These are phyloP conservation scores for Hydropsyche betteni DNA, from an alignment of 2,888 invertebrate species.

Conservation along the genomic window DNA sequence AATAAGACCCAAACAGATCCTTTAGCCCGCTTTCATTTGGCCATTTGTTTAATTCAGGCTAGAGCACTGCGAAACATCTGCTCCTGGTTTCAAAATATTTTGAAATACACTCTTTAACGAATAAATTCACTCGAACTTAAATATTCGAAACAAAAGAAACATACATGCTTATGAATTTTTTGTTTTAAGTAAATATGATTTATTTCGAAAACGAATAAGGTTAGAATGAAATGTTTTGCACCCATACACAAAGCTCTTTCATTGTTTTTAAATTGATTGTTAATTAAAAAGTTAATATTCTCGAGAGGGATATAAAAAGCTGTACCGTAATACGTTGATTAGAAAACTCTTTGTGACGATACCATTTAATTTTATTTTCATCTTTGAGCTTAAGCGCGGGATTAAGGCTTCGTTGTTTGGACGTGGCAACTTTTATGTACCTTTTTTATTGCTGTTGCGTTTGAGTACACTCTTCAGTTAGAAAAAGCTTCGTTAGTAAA, in stretches of 20 bases:
- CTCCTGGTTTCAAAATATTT: conserved; percentile 4
- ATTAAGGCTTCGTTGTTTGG: conserved; percentile 22
- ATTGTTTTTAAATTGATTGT: background rate
- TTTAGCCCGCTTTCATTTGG: conserved; percentile 6
- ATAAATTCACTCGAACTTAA: no score
- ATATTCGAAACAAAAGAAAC: background rate
- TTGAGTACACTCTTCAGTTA: conserved; percentile 2
- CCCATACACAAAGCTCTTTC: background rate
- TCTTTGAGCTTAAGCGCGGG: conserved; percentile 21
- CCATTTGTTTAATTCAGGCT: conserved; percentile 10
- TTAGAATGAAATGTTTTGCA: no score
- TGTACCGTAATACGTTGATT: conserved; percentile 15
- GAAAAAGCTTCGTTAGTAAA: conserved; percentile 38
- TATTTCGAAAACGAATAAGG: no score
- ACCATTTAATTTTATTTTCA: conserved; percentile 30
- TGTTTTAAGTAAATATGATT: no score
- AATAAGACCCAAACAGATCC: conserved; percentile 14
- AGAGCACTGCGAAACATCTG: conserved; percentile 31
- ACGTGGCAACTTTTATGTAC: conserved; percentile 31
- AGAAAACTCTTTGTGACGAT: conserved; percentile 28
- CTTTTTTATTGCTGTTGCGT: conserved; percentile 32
- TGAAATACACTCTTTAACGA: background rate
- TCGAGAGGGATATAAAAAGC: background rate
- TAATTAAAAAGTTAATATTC: conserved; percentile 15
- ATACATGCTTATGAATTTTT: background rate